Base-by-base conservation (phyloP, 2,113 vertebrate genomes). In the Myxocyprinus asiaticus region DNA sequence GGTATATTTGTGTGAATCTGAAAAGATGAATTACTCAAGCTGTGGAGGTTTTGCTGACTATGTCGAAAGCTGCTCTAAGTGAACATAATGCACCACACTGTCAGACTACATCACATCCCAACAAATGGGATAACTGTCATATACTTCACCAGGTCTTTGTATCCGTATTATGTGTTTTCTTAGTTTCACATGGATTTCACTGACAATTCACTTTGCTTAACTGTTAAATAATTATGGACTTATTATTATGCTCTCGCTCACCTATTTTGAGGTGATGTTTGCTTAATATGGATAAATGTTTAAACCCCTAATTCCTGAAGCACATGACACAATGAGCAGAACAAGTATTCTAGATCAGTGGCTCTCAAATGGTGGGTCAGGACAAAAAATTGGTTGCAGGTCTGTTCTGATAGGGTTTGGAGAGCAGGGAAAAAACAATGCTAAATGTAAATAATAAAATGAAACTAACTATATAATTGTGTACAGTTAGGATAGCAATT, bases 21-120 rank as follows among this genome's bases (percentile, higher is more conserved):
- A 22, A 67, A 42, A 69, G 65, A 81, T 84, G 79, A 70, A 78
- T 84, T 69, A 65, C 65, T 78, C 9, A 11, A 69, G 65, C 79
- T 53, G 45, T 47, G 74, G 42, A 67, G 14, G 58, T 66, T 48
- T 67, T 83, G 67, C 72, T 83, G 77, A 74, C 77, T 65, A 50
- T 58, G 59, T 71, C 61, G 15, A 45, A 76, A 71, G 72, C 15
- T 45, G 66, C 33, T 62, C 72, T 76, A 70, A 76, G 58, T 43
- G 56, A 78, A 64, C 22, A 56, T 84, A 78, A 78, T 75, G 64
- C 62, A 78, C 55, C 9, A 47, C 79, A 58, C 79, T 77, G 66
- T 81, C 82, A 81, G 33, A 80, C 70, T 73, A 55, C 67, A 83
- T 83, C 78, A 73, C 56, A 58, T 67, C 33, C 17, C 63, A 58